Base-by-base conservation (phyloP, 2,113 vertebrate genomes). In the Dunckerocampus dactyliophorus region DNA sequence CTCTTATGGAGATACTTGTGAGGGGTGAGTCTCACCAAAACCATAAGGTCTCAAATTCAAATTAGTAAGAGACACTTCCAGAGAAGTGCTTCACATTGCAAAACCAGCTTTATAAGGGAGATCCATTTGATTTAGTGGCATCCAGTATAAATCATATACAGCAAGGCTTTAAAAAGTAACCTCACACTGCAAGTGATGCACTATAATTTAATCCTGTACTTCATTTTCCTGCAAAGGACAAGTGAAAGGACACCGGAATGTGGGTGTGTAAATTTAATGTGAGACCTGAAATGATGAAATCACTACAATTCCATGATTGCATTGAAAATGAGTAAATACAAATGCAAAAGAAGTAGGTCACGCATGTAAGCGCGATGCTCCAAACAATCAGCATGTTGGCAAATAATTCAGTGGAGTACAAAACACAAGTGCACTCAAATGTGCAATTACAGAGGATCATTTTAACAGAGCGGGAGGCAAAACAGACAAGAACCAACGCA, bases 1-100 rank as follows among this genome's bases (percentile, higher is more conserved):
- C 77, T 91, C 91, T 43, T 81, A 53, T 69, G 60, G 54, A 43
- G 82, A 92, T 4, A 64, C 78, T 8, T 68, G 63, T 69, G 82
- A 88, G 6, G 72, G 76, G 91, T 92, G 81, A 31, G 82, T 62
- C 39, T 19, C 21, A 37, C 19, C 15, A 21, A 22, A 22, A 12
- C 8, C 17, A n/a, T 13, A 21, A 22, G 5, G 19, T 19, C 8
- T 22, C 10, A 13, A 49, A 43, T 43, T 43, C 11, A 13, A 42
- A 4, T n/a, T n/a, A 57, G 6, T 24, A 19, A 39, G 37, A 34
- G 31, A 63, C 34, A 37, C n/a, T n/a, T n/a, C n/a, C n/a, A n/a
- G n/a, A n/a, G n/a, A 13, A 49, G 9, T 1, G 9, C 13, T 17
- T 37, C 24, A 10, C 19, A 10, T 51, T n/a, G 14, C 22, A 22